Percentiles rank a stretch among this genome's conserved stretches.
Conservation (phyloP, 2,797 vertebrate genomes). For the Ciconia nigra region DNA sequence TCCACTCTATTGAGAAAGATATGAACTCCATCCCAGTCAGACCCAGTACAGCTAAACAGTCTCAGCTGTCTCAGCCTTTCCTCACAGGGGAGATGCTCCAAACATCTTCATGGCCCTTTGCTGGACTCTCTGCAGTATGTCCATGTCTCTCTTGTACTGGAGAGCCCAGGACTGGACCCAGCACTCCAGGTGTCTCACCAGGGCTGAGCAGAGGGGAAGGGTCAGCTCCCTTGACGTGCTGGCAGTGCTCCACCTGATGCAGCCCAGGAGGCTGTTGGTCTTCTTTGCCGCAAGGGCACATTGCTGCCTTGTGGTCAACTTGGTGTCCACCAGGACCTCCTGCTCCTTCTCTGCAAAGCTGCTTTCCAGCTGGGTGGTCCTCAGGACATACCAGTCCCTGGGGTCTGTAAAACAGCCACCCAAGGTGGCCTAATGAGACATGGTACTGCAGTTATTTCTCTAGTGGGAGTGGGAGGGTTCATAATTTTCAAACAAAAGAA, state of each 20-base stretch:
- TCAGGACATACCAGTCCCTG: neutral
- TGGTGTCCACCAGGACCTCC: neutral
- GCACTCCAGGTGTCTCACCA: neutral
- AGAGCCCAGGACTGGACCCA: neutral
- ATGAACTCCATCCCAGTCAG: neutral
- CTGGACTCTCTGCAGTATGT: neutral
- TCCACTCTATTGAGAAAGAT: no score
- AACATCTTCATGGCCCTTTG: neutral
- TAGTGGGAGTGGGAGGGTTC: neutral
- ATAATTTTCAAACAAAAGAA: neutral
- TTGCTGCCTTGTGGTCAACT: neutral
- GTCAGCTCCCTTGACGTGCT: neutral
- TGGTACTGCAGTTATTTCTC: neutral
- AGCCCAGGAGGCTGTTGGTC: neutral
- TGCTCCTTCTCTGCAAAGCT: neutral
- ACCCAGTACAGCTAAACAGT: neutral
- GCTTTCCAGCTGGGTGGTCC: neutral
- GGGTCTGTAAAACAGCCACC: neutral
- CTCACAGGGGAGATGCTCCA: neutral
- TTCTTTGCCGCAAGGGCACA: neutral
- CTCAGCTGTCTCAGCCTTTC: neutral
- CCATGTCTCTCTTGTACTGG: neutral
- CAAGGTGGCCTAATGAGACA: neutral
- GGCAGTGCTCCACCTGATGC: neutral
- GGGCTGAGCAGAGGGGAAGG: neutral